Evolutionary conservation across 2,888 invertebrate genomes (phyloP).

Genomic region (Conops quadrifasciatus): DNA sequence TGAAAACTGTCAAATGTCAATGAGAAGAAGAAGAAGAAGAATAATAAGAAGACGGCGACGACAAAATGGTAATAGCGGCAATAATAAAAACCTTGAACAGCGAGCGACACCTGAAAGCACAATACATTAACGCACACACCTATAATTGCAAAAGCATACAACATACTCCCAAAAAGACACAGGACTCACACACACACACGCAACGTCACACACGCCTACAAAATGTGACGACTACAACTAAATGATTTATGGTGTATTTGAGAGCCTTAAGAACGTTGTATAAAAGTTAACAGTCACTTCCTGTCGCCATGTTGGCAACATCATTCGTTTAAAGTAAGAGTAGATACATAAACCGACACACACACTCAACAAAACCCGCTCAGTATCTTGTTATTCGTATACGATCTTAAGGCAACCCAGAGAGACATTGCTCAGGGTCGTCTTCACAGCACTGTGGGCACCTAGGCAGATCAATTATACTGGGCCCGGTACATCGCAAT

Average conservation of each 20-base stretch:
- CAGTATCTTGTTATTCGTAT: not conserved
- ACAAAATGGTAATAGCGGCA: too few relatives aligned
- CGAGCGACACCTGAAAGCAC: not conserved
- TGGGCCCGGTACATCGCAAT: too few relatives aligned
- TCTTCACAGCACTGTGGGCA: too few relatives aligned
- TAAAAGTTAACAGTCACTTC: constrained; percentile 12
- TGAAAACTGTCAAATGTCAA: too few relatives aligned
- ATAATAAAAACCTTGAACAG: not conserved
- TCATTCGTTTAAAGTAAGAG: not conserved
- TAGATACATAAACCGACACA: not conserved
- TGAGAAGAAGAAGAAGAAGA: too few relatives aligned
- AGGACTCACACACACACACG: too few relatives aligned
- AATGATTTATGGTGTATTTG: constrained; percentile 20
- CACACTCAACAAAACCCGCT: not conserved
- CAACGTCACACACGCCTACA: not conserved
- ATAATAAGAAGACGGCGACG: too few relatives aligned
- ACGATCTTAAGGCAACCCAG: not conserved
- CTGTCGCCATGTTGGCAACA: constrained; percentile 19
- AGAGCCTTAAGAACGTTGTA: constrained; percentile 10
- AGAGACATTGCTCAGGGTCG: too few relatives aligned
- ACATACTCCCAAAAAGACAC: too few relatives aligned
- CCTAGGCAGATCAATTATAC: too few relatives aligned
- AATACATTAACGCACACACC: too few relatives aligned
- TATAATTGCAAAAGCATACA: too few relatives aligned
- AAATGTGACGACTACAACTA: not conserved